Conservation (phyloP, 2,113 vertebrate genomes). For the Pachyramphus minor region DNA sequence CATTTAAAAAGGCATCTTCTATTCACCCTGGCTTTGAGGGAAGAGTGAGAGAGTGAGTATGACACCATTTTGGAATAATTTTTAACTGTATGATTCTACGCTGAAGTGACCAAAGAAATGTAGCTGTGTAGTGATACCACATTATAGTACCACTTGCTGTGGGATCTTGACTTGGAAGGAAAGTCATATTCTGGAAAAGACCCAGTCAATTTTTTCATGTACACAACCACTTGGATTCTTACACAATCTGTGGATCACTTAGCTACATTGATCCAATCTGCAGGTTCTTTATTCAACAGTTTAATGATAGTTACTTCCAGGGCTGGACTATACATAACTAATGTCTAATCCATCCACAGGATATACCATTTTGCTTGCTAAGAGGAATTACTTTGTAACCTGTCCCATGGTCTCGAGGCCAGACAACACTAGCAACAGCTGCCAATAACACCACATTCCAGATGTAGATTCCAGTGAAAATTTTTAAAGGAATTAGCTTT, state of each 20-base stretch:
- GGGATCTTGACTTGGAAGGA: not conserved
- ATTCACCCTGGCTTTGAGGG: not conserved
- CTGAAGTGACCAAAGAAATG: not conserved
- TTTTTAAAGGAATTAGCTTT: not conserved
- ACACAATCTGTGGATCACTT: not conserved
- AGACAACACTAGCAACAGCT: not conserved
- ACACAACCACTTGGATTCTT: not conserved
- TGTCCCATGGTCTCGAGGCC: not conserved
- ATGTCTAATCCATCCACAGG: not conserved
- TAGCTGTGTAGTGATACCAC: not conserved
- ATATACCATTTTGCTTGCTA: not conserved
- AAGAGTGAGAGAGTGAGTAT: not conserved
- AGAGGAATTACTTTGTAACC: not conserved
- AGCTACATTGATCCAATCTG: not conserved
- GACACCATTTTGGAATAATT: not conserved
- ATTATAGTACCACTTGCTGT: not conserved
- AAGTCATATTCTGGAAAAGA: not conserved
- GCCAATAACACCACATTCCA: not conserved
- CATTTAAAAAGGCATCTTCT: not conserved
- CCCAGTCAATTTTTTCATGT: not conserved
- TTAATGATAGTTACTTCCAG: not conserved
- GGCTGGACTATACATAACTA: not conserved
- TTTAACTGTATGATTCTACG: not conserved
- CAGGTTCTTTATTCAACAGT: not conserved
- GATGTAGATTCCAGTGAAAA: not conserved